A percentile compares a stretch with the other conserved stretches of the same genome.
phyloP scores from a whole-genome alignment of 2,888 invertebrate species.

The Eupithecia pulchellata region DNA sequence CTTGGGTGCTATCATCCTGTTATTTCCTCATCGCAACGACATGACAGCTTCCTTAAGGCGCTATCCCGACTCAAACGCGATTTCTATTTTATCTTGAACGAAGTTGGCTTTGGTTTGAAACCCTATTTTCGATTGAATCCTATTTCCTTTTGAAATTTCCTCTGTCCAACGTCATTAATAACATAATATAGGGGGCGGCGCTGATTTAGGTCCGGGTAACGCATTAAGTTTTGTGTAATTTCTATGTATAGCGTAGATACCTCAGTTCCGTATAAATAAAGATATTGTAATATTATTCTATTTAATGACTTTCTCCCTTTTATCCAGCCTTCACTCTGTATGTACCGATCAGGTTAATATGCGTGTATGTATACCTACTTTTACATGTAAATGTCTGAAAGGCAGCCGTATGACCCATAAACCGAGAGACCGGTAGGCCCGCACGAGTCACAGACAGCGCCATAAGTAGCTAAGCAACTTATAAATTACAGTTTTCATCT shows the following conservation, averaged over 20 bases:
- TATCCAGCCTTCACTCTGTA: not conserved
- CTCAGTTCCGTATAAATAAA: too few species aligned
- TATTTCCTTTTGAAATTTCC: too few species aligned
- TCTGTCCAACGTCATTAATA: too few species aligned
- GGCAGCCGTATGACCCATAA: slow-evolving; percentile 72
- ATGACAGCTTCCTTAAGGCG: slow-evolving; percentile 9
- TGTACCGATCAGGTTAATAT: not conserved
- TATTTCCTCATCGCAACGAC: slow-evolving; percentile 35
- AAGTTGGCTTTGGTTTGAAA: too few species aligned
- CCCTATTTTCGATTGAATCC: too few species aligned
- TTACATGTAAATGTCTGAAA: slow-evolving; percentile 72
- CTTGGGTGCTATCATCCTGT: slow-evolving; percentile 52
- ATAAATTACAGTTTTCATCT: not conserved
- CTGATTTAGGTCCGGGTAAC: too few species aligned
- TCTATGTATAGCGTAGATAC: too few species aligned
- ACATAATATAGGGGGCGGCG: too few species aligned
- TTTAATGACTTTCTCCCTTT: not conserved
- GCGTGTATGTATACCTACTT: slow-evolving; percentile 41
- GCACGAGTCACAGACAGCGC: slow-evolving; percentile 49
- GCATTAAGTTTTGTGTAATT: too few species aligned
- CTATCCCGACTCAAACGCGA: too few species aligned
- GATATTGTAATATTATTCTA: not conserved
- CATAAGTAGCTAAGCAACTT: slow-evolving; percentile 15
- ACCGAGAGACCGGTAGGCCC: slow-evolving; percentile 40
- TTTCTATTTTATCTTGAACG: too few species aligned